Evolutionary conservation across 2,113 vertebrate genomes (phyloP).

Genomic region (Hippoglossus stenolepis): DNA sequence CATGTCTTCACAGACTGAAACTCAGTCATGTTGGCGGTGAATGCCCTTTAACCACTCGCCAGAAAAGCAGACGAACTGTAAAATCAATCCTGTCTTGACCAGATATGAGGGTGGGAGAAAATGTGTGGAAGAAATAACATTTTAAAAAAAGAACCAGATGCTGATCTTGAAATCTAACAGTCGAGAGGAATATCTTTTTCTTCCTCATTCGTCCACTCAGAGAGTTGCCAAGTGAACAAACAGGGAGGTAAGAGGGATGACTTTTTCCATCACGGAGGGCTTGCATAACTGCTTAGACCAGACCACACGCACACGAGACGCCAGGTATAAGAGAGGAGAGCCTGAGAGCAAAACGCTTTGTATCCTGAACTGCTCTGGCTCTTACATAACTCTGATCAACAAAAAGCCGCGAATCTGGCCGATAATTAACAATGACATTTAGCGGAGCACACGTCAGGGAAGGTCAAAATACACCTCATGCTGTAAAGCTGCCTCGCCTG

Average conservation of each 20-base stretch:
- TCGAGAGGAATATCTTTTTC: neutral
- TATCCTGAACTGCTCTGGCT: conserved; percentile 47
- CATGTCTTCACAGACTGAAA: conserved; percentile 25
- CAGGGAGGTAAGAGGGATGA: conserved; percentile 22
- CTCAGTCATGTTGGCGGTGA: conserved; percentile 38
- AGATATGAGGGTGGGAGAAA: conserved; percentile 1
- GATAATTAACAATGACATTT: conserved; percentile 24
- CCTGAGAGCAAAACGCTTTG: conserved; percentile 31
- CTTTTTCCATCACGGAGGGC: conserved; percentile 30
- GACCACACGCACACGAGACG: conserved; percentile 31
- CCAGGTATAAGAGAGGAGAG: conserved; percentile 46
- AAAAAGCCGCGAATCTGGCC: conserved; percentile 41
- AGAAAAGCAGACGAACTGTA: conserved; percentile 11
- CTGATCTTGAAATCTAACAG: conserved; percentile 6
- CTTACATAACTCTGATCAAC: conserved; percentile 54
- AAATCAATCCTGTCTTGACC: conserved; percentile 27
- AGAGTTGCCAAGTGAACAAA: conserved; percentile 16
- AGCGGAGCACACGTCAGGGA: conserved; percentile 1
- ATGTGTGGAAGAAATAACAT: neutral
- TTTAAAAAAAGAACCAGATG: neutral
- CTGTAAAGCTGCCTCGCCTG: neutral
- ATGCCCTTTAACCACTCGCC: conserved; percentile 39
- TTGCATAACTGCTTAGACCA: conserved; percentile 63
- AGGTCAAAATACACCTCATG: conserved; percentile 18
- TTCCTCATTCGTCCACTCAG: neutral